Evolutionary conservation across 2,797 vertebrate genomes (phyloP), one percentile per base, ranked within the genome.

Genomic region (Diglossa cyanea): DNA sequence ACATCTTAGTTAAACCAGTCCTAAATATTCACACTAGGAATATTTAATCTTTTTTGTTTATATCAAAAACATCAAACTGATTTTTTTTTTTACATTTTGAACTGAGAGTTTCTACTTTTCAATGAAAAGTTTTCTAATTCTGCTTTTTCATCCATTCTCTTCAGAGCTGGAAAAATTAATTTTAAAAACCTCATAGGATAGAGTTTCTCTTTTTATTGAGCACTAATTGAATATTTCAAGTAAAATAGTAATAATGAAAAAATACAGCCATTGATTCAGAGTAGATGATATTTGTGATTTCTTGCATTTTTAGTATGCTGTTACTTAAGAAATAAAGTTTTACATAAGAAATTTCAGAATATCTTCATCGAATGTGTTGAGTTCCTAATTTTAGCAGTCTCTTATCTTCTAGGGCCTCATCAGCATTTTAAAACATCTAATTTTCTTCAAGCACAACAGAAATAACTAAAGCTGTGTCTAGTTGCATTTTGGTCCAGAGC

Each of bases 391-490:
- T 95, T 96, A 93, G 87, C 58, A 88, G 40, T 85, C 31, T 92
- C 61, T 95, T 85, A 83, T 96, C 68, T 86, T 94, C 74, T 77
- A 88, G 30, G 63, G 73, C 78, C 24, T 86, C 71, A 91, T 96
- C 93, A 95, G 85, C 94, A 90, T 87, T 96, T 96, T 85, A 63
- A 90, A 92, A 63, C 3, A 0, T 93, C 75, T 93, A 33, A 94
- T 94, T 94, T 95, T 92, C 78, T 58, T 94, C 82, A 96, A 92
- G 89, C 75, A 44, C 94, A 90, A 87, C 89, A 91, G 68, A 96
- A 96, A 92, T 92, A 93, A 94, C 89, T 89, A 77, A 92, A 91
- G 66, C 76, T 94, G 84, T 85, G 79, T 93, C 91, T 95, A 71
- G 55, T 53, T 94, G 28, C 54, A 75, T 90, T 94, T 95, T 78